phyloP scores from a whole-genome alignment of 2,888 invertebrate species.

The Hermaeophaga mercurialis region DNA sequence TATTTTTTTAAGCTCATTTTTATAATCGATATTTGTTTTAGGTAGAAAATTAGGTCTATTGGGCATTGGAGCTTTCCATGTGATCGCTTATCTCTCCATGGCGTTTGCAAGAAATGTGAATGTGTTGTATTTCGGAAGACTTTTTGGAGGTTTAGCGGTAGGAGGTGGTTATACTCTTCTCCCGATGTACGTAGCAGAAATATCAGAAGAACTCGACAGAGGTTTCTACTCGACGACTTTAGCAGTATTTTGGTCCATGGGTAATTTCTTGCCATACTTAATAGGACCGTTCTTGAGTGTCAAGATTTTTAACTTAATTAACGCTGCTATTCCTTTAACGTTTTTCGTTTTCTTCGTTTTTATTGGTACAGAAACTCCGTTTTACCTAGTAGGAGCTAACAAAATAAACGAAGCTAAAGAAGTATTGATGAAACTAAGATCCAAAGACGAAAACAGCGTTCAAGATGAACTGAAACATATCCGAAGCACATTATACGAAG shows the following conservation, averaged over 20 bases:
- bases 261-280: conserved; percentile 70
- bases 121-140: conserved; percentile 54
- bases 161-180: conserved; percentile 74
- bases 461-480: conserved; percentile 62
- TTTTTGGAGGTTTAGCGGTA: conserved; percentile 66
- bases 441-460: conserved; percentile 49
- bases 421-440: conserved; percentile 66
- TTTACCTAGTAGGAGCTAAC: conserved; percentile 67
- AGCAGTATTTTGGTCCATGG: conserved; percentile 71
- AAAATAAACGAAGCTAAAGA: conserved; percentile 63
- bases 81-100: conserved; percentile 40
- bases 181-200: conserved; percentile 86
- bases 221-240: conserved; percentile 72
- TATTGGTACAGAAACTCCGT: conserved; percentile 82
- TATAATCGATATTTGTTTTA: no score
- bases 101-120: conserved; percentile 40
- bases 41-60: conserved; percentile 70
- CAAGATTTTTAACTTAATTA: conserved; percentile 62
- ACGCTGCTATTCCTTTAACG: conserved; percentile 56
- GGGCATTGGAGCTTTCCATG: conserved; percentile 51
- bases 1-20: no score
- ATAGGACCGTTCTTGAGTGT: conserved; percentile 75
- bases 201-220: conserved; percentile 74
- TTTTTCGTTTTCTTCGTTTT: conserved; percentile 63
- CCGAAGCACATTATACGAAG: conserved; percentile 54